phyloP scores from a whole-genome alignment of 2,113 vertebrate genomes.

The Brachypteracias leptosomus region DNA sequence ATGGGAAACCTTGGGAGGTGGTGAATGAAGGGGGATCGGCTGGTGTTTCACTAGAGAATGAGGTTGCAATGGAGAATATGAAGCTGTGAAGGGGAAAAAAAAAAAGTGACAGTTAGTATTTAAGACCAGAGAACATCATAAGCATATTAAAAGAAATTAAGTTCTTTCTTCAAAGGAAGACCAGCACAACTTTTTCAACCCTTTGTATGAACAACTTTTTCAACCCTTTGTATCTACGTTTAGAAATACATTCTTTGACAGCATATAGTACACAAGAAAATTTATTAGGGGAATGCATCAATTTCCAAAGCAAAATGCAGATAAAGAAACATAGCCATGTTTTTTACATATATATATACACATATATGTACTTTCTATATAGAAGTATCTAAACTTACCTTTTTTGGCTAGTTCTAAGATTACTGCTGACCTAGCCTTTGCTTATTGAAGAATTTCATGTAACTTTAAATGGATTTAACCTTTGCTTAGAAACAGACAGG shows the following conservation, averaged over 20 bases:
- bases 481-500: background rate
- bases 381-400: background rate
- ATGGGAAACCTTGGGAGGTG: slow-evolving; percentile 80
- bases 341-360: background rate
- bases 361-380: background rate
- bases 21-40: slow-evolving; percentile 77
- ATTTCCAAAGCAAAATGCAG: slow-evolving; percentile 5
- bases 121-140: background rate
- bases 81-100: slow-evolving; percentile 70
- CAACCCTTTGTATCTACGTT: background rate
- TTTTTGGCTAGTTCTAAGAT: background rate
- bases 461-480: background rate
- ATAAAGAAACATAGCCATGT: background rate
- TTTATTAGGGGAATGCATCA: background rate
- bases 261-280: background rate
- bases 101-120: slow-evolving; percentile 63
- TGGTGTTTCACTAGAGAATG: slow-evolving; percentile 87
- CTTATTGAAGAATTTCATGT: background rate
- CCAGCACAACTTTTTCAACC: background rate
- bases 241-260: background rate
- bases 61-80: slow-evolving; percentile 84
- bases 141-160: slow-evolving; percentile 20
- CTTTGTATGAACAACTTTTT: background rate
- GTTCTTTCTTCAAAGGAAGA: background rate
- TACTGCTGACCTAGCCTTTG: background rate